These are phyloP conservation scores for Decapterus maruadsi DNA, from an alignment of 2,797 vertebrate genomes.

Conservation along the genomic window DNA sequence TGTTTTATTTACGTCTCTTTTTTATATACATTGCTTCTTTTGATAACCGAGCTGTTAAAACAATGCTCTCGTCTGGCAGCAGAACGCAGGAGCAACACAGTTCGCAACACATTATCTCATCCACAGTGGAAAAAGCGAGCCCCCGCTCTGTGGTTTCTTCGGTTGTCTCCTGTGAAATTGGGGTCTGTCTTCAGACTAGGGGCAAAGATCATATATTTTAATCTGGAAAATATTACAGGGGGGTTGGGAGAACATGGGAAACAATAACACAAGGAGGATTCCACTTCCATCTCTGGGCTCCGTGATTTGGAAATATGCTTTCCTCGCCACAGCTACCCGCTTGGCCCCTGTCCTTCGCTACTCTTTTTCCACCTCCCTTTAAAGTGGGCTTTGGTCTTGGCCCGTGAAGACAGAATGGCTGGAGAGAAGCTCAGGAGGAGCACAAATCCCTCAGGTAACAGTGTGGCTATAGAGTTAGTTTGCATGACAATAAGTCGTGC, in stretches of 20 bases:
- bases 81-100: constrained; percentile 36
- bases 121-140: constrained; percentile 77
- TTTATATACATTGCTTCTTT: neutral
- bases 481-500: constrained; percentile 19
- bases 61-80: constrained; percentile 49
- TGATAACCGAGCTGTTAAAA: constrained; percentile 36
- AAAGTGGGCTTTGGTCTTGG: constrained; percentile 64
- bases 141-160: constrained; percentile 66
- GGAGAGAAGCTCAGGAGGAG: constrained; percentile 36
- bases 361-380: constrained; percentile 74
- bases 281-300: constrained; percentile 75
- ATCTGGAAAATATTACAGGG: constrained; percentile 84
- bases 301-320: constrained; percentile 76
- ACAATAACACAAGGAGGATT: constrained; percentile 84
- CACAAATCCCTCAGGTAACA: constrained; percentile 52
- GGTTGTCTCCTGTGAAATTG: constrained; percentile 77
- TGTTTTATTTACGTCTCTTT: constrained; percentile 13
- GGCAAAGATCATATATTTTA: constrained; percentile 70
- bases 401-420: constrained; percentile 34
- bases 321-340: constrained; percentile 69
- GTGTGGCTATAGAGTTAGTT: constrained; percentile 11
- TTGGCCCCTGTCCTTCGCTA: constrained; percentile 58
- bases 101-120: constrained; percentile 69
- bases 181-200: constrained; percentile 65
- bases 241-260: constrained; percentile 86